phyloP scores from a whole-genome alignment of 2,797 vertebrate genomes.

The Silurus lanzhouensis region DNA sequence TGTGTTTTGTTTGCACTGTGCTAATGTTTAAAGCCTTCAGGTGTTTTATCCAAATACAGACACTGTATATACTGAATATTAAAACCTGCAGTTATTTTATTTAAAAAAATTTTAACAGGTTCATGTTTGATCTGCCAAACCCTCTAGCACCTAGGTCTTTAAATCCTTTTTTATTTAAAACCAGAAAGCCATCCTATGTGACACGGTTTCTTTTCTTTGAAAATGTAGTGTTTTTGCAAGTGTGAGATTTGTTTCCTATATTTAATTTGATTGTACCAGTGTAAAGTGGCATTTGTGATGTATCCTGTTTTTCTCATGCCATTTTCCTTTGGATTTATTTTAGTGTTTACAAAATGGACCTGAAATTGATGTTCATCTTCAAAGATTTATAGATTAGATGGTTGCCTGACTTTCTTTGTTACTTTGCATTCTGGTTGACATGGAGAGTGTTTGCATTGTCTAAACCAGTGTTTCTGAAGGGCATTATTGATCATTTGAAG shows the following conservation, averaged over 20 bases:
- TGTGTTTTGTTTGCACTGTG: neutral
- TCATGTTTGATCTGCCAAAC: neutral
- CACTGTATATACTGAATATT: neutral
- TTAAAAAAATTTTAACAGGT: neutral
- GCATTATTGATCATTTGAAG: neutral
- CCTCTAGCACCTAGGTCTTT: neutral
- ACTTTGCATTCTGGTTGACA: neutral
- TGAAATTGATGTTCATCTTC: slow-evolving; percentile 38
- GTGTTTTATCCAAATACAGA: neutral
- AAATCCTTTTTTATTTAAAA: neutral
- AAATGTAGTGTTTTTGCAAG: slow-evolving; percentile 22
- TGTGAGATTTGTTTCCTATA: slow-evolving; percentile 24
- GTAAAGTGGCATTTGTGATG: slow-evolving; percentile 12
- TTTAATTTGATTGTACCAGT: neutral
- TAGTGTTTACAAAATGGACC: slow-evolving; percentile 4
- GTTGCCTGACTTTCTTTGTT: neutral
- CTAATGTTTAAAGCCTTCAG: neutral
- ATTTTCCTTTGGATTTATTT: slow-evolving; percentile 14
- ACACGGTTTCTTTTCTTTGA: neutral
- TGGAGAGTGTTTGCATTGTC: neutral
- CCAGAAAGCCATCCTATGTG: slow-evolving; percentile 7
- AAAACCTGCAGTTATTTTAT: slow-evolving; percentile 14
- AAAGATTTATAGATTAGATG: slow-evolving; percentile 29
- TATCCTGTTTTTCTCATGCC: slow-evolving; percentile 3
- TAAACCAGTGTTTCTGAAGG: neutral